Base-by-base conservation (phyloP, 2,888 invertebrate genomes). In the Sarcophaga caerulescens region DNA sequence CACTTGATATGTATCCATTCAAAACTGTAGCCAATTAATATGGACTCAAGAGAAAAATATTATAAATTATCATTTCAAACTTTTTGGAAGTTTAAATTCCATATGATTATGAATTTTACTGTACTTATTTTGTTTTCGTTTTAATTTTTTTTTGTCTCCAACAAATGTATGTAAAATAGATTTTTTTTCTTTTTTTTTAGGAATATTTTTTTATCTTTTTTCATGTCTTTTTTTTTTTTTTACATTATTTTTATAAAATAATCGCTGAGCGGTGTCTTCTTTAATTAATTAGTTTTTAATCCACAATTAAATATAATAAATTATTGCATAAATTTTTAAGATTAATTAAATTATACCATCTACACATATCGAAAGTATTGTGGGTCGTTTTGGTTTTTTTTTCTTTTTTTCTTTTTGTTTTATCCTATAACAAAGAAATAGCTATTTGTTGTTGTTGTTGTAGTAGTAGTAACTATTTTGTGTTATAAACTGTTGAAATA, bases 151-250 rank as follows among this genome's bases (percentile, higher is more conserved):
- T 66, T 77, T 82, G 77, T 82, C 77, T 1, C 52, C 52, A 82
- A 71, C 60, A 77, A 82, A 59, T 82, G 71, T 77, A 82, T 82
- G 82, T 66, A 45, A 23, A 35, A 21, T 60, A 65, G 65, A 82
- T 82, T 23, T 77, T 47, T 17, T 47, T 65, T 57, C 8, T 21
- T 65, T 57, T 21, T 65, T 70, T 71, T 45, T 65, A 59, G 19
- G n/a, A 77, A 47, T 71, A 62, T 60, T 11, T 73, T 17, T 69
- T 4, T 45, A 14, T 45, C 47, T 35, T 17, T 21, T 63, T 73
- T n/a, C 3, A 57, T 60, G 17, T 44, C 62, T 62, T 62, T 52
- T 12, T 23, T 19, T 35, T 25, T 57, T 59, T 35, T 19, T 52
- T 73, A 12, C 44, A 19, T 68, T 68, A 8, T 59, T 79, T 35